Base-by-base conservation (phyloP, 2,888 invertebrate genomes). In the Apoda limacodes region DNA sequence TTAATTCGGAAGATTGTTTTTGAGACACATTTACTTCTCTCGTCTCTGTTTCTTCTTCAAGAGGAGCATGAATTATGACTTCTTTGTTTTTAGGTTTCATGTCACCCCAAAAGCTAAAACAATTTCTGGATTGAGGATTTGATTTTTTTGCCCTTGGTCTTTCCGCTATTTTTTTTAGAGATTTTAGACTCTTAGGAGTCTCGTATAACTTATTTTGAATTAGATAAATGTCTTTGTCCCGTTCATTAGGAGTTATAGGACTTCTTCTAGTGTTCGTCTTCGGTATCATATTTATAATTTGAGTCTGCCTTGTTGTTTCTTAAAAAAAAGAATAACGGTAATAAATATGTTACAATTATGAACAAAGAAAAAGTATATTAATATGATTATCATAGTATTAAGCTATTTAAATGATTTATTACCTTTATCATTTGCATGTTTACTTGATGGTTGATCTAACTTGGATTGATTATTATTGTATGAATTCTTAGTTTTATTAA, bases 261-360 rank as follows among this genome's bases (percentile, higher is more conserved):
- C 55, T 61, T 58, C 62, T 67, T 37, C 55, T 61, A 50, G 60
- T 15, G 37, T 48, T 64, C 50, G 45, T 47, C 60, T 55, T 67
- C 14, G 53, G 37, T 28, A 46, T 17, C 13, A 42, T 35, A 27
- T 45, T 48, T 13, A 45, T 28, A 38, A 37, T 52, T 48, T 50
- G 61, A 19, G 40, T 34, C 32, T 45, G 46, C 24, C 42, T 48
- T 13, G 45, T 30, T 30, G 43, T 19, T 38, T 60, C 70, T 70
- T 40, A 26, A 60, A 64, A 38, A 28, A 22, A 38, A 32, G 17
- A 30, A 9, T 13, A 23, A 25, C 9, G 13, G 28, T 27, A 30
- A 21, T 11, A 13, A 12, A 15, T 22, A n/a, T n/a, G n/a, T n/a
- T n/a, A n/a, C n/a, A n/a, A n/a, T n/a, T n/a, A n/a, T n/a, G n/a